Evolutionary conservation across 2,888 invertebrate species (phyloP), one percentile per base, ranked within the genome.

Genomic region (Tyria jacobaeae): DNA sequence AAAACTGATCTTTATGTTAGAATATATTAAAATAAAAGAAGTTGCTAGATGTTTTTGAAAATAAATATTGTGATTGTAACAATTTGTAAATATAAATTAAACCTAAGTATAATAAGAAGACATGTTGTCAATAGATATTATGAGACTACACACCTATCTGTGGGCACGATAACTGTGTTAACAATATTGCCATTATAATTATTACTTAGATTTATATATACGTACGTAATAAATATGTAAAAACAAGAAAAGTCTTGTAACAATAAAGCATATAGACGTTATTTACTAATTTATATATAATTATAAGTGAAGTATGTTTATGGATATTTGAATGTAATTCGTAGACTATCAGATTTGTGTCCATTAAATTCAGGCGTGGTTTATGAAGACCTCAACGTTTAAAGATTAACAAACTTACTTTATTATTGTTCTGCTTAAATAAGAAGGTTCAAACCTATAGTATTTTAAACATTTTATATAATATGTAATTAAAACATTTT

Each of bases 111-210:
- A 24, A 4, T 35, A 51, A 35, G 51, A 15, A 21, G 34, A 14
- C n/a, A 17, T 17, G 27, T 51, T 35, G 9, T 51, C 51, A 41
- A 49, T 48, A 41, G 35, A 34, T 47, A 5, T 35, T 44, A 34
- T 10, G 17, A 60, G 62, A 59, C 59, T 56, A 57, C 58, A 57
- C 58, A 70, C 73, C 60, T 52, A 49, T 62, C 44, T 64, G 57
- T 62, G 39, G 49, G 54, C 44, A 49, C 60, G 37, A 37, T n/a
- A 51, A 57, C 27, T 48, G 52, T 61, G 27, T 39, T 52, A 27
- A 53, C 34, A 52, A 48, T 34, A 56, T 37, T 59, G 24, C 44
- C 27, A 55, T 52, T 59, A 50, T 41, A 21, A 37, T 48, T 48
- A n/a, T n/a, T n/a, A n/a, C n/a, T n/a, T n/a, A n/a, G n/a, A n/a